Conservation (phyloP, 2,888 invertebrate genomes). For the Phasia obesa region DNA sequence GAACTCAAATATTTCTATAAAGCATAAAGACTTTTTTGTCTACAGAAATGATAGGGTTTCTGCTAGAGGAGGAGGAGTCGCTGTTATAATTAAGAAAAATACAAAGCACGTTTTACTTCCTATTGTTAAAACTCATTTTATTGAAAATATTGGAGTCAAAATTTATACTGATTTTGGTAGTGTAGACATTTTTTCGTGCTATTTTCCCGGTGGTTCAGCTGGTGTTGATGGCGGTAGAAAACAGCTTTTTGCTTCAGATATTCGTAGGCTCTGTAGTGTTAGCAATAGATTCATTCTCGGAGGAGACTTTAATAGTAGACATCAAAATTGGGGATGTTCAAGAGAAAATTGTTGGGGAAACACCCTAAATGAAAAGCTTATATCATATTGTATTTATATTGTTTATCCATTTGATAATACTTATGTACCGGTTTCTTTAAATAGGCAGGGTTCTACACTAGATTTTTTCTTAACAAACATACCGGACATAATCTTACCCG, state of each 20-base stretch:
- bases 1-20: constrained; percentile 9
- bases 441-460: constrained; percentile 7
- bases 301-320: constrained; percentile 36
- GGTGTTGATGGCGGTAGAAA: constrained; percentile 22
- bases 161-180: constrained; percentile 4
- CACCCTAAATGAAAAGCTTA: not conserved
- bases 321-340: constrained; percentile 10
- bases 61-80: constrained; percentile 14
- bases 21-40: not conserved
- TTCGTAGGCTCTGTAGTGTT: constrained; percentile 1
- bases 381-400: not conserved
- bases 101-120: not conserved
- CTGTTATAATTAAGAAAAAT: constrained; percentile 5
- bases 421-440: not conserved
- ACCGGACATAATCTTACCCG: not conserved
- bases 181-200: constrained; percentile 24
- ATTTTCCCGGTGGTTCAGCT: constrained; percentile 28
- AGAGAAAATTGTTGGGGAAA: constrained; percentile 25
- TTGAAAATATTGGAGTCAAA: constrained; percentile 24
- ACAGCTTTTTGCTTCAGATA: constrained; percentile 1
- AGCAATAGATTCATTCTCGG: constrained; percentile 27
- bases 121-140: constrained; percentile 3
- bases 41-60: constrained; percentile 19
- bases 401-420: constrained; percentile 5
- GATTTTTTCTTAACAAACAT: constrained; percentile 12